phyloP scores from a whole-genome alignment of 2,888 invertebrate genomes.

The Rhaphigaster nebulosa region DNA sequence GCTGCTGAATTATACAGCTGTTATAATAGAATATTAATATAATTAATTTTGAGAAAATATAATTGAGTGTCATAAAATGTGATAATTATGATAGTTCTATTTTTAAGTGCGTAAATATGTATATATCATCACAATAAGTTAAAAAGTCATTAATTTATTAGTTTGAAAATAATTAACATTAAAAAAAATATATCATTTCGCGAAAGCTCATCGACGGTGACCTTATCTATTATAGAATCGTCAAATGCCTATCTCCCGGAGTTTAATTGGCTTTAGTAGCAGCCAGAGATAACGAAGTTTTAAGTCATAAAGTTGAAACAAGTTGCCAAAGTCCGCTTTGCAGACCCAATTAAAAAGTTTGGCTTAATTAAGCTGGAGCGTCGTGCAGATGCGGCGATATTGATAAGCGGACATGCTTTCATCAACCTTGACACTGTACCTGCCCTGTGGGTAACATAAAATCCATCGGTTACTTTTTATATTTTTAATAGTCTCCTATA shows the following conservation, averaged over 20 bases:
- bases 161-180: no score
- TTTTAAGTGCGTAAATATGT: no score
- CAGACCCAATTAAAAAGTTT: conserved; percentile 19
- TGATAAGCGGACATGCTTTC: not conserved
- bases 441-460: not conserved
- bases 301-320: not conserved
- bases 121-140: no score
- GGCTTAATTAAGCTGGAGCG: not conserved
- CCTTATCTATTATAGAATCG: not conserved
- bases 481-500: not conserved
- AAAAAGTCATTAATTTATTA: no score
- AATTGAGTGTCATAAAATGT: no score
- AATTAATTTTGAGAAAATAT: no score
- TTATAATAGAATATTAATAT: no score
- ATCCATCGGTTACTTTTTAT: not conserved
- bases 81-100: no score
- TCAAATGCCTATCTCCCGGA: not conserved
- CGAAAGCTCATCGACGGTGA: not conserved
- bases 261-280: not conserved
- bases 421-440: not conserved
- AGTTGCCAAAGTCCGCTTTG: not conserved
- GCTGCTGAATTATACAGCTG: no score
- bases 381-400: not conserved
- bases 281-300: not conserved
- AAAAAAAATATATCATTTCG: not conserved